Evolutionary conservation across 2,113 vertebrate species (phyloP).

Genomic region (Vidua chalybeata): DNA sequence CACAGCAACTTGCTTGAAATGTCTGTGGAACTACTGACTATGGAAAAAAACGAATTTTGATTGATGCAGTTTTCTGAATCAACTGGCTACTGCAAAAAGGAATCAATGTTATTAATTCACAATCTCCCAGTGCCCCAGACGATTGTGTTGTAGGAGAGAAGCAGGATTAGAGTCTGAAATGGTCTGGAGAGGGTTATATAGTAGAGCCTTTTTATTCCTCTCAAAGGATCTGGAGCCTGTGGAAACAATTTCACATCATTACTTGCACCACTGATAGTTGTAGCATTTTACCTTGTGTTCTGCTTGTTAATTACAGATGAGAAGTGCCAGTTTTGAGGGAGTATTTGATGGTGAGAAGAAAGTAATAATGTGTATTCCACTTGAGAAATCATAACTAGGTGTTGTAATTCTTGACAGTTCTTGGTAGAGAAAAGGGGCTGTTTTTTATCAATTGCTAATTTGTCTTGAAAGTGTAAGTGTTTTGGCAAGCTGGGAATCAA

Average conservation of each 20-base stretch:
- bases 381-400: not conserved
- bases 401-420: not conserved
- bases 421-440: not conserved
- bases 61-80: not conserved
- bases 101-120: not conserved
- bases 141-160: not conserved
- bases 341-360: not conserved
- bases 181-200: not conserved
- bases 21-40: not conserved
- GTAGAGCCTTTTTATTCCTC: not conserved
- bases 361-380: not conserved
- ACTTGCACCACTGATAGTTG: not conserved
- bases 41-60: not conserved
- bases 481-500: not conserved
- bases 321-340: not conserved
- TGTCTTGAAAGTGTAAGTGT: not conserved
- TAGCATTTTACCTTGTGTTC: not conserved
- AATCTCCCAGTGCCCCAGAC: not conserved
- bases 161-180: not conserved
- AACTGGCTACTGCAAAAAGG: not conserved
- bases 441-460: not conserved
- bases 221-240: not conserved
- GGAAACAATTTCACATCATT: not conserved
- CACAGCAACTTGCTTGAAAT: not conserved
- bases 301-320: constrained; percentile 2